Evolutionary conservation across 2,888 invertebrate genomes (phyloP).

Genomic region (Trachelus iudaicus): DNA sequence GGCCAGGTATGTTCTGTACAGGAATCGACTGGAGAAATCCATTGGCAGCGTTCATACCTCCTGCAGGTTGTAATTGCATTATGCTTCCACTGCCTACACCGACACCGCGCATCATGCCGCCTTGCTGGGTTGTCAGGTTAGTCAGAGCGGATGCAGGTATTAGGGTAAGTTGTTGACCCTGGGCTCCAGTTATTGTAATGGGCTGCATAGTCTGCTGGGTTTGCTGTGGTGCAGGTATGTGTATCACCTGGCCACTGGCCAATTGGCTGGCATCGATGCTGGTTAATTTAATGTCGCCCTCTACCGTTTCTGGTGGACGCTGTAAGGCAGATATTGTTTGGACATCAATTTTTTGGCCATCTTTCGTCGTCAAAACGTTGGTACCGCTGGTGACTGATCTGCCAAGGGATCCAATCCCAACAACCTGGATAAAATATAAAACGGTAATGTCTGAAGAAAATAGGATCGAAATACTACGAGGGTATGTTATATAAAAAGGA

Average conservation of each 20-base stretch:
- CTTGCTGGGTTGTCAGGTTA: constrained; percentile 56
- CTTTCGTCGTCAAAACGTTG: constrained; percentile 61
- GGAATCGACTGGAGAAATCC: constrained; percentile 74
- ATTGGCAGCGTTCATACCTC: constrained; percentile 66
- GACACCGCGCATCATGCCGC: constrained; percentile 54
- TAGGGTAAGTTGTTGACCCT: constrained; percentile 85
- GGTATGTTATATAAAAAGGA: neutral
- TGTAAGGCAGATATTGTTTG: constrained; percentile 54
- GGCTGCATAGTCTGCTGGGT: constrained; percentile 68
- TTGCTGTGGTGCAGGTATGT: constrained; percentile 52
- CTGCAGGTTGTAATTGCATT: constrained; percentile 68
- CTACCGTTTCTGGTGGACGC: constrained; percentile 50
- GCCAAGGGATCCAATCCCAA: constrained; percentile 56
- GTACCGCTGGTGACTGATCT: constrained; percentile 45
- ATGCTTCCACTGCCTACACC: constrained; percentile 61
- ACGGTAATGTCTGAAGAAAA: neutral
- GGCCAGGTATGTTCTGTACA: constrained; percentile 81
- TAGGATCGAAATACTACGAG: neutral
- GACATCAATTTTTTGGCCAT: constrained; percentile 62
- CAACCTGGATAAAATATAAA: constrained; percentile 40
- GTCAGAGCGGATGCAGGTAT: constrained; percentile 78
- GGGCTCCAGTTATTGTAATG: constrained; percentile 76
- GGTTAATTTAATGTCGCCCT: constrained; percentile 59
- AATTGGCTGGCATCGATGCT: constrained; percentile 61
- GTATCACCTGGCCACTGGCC: constrained; percentile 60